Base-by-base conservation (phyloP, 2,888 invertebrate species). In the Drosophila eohydei region DNA sequence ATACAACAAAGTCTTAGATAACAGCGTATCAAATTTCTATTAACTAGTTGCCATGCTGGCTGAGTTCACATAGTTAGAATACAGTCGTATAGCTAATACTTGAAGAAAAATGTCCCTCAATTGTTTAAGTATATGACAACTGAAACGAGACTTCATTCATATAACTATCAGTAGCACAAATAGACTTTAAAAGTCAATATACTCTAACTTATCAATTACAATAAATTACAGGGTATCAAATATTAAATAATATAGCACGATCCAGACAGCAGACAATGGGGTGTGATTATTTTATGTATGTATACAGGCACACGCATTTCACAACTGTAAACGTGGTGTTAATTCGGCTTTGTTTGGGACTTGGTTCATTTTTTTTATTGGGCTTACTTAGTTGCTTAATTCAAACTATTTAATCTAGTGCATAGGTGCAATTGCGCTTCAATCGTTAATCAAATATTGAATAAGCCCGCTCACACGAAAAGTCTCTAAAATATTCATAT, bases 371-470 rank as follows among this genome's bases (percentile, higher is more conserved):
- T 34, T 26, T 52, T 32, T 11, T 11, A 16, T 36, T 16, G 11
- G 4, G 44, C 38, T 51, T 28, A 14, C 28, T 12, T 28, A 55
- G n/a, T 46, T 34, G 34, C 44, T 66, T 83, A 58, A 71, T 63
- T 63, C 71, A 78, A 86, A 67, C 73, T 34, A 14, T 26, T 46
- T 43, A 28, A 52, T 52, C 52, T 26, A n/a, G 14, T 8, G 50
- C 36, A 44, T 34, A 87, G 80, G 88, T 89, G 85, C 88, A 89
- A 85, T 84, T 85, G 85, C 89, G 89, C 78, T 80, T 84, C 65
- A 85, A 60, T 16, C 41, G 16, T 36, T 36, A 30, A 40, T 34
- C 40, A 46, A 56, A 66, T 21, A 34, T 34, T n/a, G 6, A 36
- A 32, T 11, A 14, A 14, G 5, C 2, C 28, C 21, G 9, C 26